Percentiles rank a stretch among this genome's conserved stretches.
Conservation (phyloP, 2,113 vertebrate species). For the Uria aalge region DNA sequence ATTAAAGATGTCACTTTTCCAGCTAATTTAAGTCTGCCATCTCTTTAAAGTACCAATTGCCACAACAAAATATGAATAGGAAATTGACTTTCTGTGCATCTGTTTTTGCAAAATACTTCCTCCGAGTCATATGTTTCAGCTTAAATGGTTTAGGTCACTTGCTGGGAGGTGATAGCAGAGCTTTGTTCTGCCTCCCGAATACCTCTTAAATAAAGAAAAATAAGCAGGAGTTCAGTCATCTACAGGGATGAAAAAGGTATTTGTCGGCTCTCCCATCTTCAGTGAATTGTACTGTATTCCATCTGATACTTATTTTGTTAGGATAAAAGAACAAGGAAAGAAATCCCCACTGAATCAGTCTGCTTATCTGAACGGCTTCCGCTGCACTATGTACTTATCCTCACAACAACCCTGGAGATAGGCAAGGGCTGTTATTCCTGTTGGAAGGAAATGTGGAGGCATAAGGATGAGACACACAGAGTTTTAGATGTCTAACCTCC, state of each 20-base stretch:
- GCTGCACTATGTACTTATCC: neutral
- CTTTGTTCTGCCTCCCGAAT: neutral
- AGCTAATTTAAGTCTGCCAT: constrained; percentile 65
- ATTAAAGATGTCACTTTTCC: constrained; percentile 74
- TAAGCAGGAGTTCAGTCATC: neutral
- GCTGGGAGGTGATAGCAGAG: neutral
- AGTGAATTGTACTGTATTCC: neutral
- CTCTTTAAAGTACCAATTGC: constrained; percentile 63
- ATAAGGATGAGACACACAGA: neutral
- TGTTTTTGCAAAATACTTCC: constrained; percentile 69
- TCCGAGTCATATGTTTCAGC: constrained; percentile 56
- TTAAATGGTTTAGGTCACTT: constrained; percentile 58
- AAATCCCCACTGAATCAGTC: neutral
- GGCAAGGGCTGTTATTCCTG: neutral
- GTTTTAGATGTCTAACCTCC: neutral
- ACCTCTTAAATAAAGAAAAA: constrained; percentile 21
- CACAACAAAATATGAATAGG: constrained; percentile 67
- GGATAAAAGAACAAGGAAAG: neutral
- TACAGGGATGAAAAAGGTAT: neutral
- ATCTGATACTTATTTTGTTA: neutral
- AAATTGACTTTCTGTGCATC: constrained; percentile 67
- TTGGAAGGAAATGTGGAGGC: neutral
- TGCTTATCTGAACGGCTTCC: neutral
- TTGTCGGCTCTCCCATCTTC: neutral
- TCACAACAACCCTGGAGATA: neutral